Evolutionary conservation across 2,797 vertebrate species (phyloP), one percentile per base, ranked within the genome.

Genomic region (Arctocebus calabarensis): DNA sequence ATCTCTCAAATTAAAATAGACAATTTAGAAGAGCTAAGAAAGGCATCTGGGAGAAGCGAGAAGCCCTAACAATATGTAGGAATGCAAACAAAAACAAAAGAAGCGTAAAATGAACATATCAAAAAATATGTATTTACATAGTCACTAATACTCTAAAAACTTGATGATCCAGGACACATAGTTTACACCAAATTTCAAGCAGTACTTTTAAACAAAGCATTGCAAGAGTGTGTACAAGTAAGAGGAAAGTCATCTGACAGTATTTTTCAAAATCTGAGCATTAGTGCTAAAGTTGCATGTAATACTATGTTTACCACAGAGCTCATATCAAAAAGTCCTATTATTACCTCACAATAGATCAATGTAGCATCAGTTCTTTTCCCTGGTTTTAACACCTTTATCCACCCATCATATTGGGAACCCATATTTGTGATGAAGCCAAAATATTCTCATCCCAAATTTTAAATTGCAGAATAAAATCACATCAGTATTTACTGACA

Each of bases 371-470:
- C 57, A 20, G 0, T 45, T 78, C 79, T 62, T 20, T 91, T 85
- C 32, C 34, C 45, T 37, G 13, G n/a, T 84, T 77, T 86, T 70
- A 68, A 29, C 79, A 27, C 2, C 6, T 90, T 74, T 9, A 48
- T 52, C 20, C 6, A 10, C 2, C 2, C 27, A 71, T 87, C 20
- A n/a, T 64, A 77, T 66, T 12, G 55, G 34, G 25, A 79, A 22
- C 6, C 25, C 45, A 45, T 79, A 75, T 71, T 61, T 16, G 29
- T 66, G 57, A 22, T 1, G 9, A 75, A 66, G 5, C 37, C 27
- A 3, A 89, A 93, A 74, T 92, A 68, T 19, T 87, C 45, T 90
- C 70, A 86, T 82, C 19, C 32, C 29, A 94, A 90, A 90, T 48
- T 5, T 90, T 84, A 34, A 55, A 27, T 23, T 82, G 40, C 6